Evolutionary conservation across 2,797 vertebrate genomes (phyloP).

Genomic region (Lithobates pipiens): DNA sequence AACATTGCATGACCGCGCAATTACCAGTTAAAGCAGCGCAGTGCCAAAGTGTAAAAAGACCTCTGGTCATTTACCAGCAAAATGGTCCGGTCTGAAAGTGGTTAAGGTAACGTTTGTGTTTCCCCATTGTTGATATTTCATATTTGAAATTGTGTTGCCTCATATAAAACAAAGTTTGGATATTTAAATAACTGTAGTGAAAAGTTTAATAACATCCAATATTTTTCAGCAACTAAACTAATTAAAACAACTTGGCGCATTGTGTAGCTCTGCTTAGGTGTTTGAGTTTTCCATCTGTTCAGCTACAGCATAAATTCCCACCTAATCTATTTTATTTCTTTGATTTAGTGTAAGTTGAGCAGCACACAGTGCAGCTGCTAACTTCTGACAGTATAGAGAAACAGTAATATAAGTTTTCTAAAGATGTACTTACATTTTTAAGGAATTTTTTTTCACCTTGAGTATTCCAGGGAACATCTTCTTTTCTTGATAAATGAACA

Average conservation of each 20-base stretch:
- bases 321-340: conserved; percentile 62
- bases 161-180: conserved; percentile 30
- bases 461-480: conserved; percentile 7
- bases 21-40: too few species aligned
- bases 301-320: conserved; percentile 60
- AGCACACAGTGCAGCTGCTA: conserved; percentile 56
- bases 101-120: not conserved
- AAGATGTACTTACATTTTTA: conserved; percentile 19
- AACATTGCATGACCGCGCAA: too few species aligned
- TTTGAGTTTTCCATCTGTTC: conserved; percentile 62
- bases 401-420: conserved; percentile 15
- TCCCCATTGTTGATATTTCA: not conserved
- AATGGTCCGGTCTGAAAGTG: too few species aligned
- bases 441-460: not conserved
- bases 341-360: conserved; percentile 56
- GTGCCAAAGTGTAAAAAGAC: too few species aligned
- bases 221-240: conserved; percentile 53
- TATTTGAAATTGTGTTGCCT: not conserved
- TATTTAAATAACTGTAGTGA: conserved; percentile 53
- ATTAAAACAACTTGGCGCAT: conserved; percentile 53
- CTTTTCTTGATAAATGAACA: not conserved
- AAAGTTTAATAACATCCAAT: conserved; percentile 60
- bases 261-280: conserved; percentile 57
- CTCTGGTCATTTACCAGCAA: too few species aligned
- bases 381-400: conserved; percentile 53